These are phyloP conservation scores for Zelleria hepariella DNA, from an alignment of 2,888 invertebrate genomes.

Conservation along the genomic window DNA sequence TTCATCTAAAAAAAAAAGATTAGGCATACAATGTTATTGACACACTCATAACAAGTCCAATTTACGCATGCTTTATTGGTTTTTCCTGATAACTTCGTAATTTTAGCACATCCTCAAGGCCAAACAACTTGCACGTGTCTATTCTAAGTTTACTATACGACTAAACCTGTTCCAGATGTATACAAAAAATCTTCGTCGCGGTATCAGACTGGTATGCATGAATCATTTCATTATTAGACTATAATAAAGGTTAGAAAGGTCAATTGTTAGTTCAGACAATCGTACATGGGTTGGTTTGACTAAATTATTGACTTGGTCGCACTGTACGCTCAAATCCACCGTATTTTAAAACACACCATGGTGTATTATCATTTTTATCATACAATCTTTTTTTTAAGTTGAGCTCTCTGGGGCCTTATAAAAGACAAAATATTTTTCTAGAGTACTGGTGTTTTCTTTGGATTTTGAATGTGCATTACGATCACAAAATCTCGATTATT, in stretches of 20 bases:
- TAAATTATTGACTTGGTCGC: neutral
- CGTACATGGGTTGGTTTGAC: neutral
- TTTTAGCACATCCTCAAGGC: neutral
- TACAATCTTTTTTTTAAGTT: too few species aligned
- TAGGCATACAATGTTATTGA: neutral
- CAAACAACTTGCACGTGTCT: constrained; percentile 4
- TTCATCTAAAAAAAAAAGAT: too few species aligned
- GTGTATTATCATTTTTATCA: too few species aligned
- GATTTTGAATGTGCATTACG: neutral
- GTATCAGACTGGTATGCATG: constrained; percentile 59
- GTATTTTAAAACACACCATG: too few species aligned
- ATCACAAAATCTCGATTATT: neutral
- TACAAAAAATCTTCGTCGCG: constrained; percentile 64
- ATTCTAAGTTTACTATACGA: neutral
- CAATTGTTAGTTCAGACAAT: neutral
- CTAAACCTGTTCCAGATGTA: constrained; percentile 47
- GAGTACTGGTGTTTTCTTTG: neutral
- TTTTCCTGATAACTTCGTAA: neutral
- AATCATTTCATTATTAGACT: constrained; percentile 20
- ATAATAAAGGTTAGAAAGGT: neutral
- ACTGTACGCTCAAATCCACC: neutral
- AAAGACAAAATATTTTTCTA: too few species aligned
- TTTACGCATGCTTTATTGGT: neutral
- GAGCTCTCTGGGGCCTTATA: too few species aligned
- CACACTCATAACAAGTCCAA: neutral